These are phyloP conservation scores for Chlorodrepanis virens DNA, from an alignment of 2,113 vertebrate genomes.

Conservation along the genomic window DNA sequence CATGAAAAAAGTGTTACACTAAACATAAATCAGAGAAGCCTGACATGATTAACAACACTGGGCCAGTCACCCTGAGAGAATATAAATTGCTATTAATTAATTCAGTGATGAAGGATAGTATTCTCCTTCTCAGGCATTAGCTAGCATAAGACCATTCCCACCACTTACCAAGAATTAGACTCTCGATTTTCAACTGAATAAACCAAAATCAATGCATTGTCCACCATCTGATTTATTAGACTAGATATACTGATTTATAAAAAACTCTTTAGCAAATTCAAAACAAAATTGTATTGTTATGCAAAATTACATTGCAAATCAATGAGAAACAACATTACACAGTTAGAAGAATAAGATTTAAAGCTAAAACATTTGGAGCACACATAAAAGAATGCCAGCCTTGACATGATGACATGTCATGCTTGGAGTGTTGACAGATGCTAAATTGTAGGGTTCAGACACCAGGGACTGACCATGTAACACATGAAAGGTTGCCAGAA, in stretches of 20 bases:
- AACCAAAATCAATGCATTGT: not conserved
- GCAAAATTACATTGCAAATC: constrained; percentile 1
- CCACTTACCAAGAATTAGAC: constrained; percentile 10
- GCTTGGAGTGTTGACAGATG: not conserved
- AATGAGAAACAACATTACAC: not conserved
- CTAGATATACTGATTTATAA: not conserved
- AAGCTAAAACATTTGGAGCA: not conserved
- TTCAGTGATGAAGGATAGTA: not conserved
- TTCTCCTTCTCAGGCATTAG: not conserved
- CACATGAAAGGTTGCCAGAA: not conserved
- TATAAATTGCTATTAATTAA: constrained; percentile 8
- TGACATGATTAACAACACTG: not conserved
- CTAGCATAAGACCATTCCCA: not conserved
- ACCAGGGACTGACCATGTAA: not conserved
- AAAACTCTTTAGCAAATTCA: not conserved
- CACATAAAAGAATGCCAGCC: not conserved
- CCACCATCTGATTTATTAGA: not conserved
- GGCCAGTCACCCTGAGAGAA: not conserved
- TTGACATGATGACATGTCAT: not conserved
- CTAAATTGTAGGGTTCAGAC: not conserved
- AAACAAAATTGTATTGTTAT: not conserved
- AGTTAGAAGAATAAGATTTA: not conserved
- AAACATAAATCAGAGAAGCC: not conserved
- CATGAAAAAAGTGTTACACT: not conserved
- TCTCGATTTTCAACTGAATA: not conserved